Evolutionary conservation across 2,888 invertebrate species (phyloP), one percentile per base, ranked within the genome.

Genomic region (Meiosimyza platycephala): DNA sequence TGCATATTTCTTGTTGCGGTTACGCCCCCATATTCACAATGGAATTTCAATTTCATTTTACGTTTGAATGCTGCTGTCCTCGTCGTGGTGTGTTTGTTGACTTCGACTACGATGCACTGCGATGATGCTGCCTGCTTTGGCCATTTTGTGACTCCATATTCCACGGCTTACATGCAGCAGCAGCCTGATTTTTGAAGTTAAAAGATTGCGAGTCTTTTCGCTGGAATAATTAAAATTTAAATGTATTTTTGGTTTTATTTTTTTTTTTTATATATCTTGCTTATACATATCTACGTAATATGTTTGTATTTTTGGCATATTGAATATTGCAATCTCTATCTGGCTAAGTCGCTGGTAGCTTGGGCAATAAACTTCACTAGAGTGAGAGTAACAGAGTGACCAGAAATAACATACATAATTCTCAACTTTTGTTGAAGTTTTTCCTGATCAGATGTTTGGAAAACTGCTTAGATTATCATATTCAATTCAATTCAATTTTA

Each of bases 31-130:
- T 80, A 80, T 80, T 80, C 80, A 77, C 80, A 81, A 80, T 81
- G 85, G 85, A 84, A 84, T 84, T 84, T 83, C 84, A 85, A 84
- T 84, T 85, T 84, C 84, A 82, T 83, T 84, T 74, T 71, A 69
- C 57, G 68, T 47, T 66, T 18, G 67, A 64, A 59, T 74, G 54
- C 74, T 66, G 40, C 40, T 40, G 40, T 40, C 40, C 40, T 40
- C 40, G 40, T 40, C 28, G 28, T 4, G 28, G 1, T 6, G 6
- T 40, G 3, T 40, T 40, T 40, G 40, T 40, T 40, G 40, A 40
- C 40, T 40, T 73, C 67, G 51, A 16, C 70, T 64, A 72, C 72
- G 62, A 63, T 68, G 77, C 51, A 62, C 12, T 62, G 16, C 28
- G n/a, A 57, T 48, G 55, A 47, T n/a, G 18, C 47, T 22, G 47